phyloP scores from a whole-genome alignment of 2,888 invertebrate species.

The Drosophila barbarae region DNA sequence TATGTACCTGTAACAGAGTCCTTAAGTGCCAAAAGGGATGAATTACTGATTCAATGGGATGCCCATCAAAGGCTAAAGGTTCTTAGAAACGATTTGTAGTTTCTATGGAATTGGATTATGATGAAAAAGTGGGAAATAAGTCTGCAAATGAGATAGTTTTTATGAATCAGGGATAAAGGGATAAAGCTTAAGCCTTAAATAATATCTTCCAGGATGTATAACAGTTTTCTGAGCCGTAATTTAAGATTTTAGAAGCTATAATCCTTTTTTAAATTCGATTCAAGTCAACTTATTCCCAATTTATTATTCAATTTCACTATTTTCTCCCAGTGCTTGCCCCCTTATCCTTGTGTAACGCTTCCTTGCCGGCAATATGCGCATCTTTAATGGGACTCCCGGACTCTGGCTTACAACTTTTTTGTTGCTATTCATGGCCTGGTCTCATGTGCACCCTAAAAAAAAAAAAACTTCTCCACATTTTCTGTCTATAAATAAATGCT shows the following conservation, averaged over 20 bases:
- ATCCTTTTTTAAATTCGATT: neutral
- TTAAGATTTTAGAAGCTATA: neutral
- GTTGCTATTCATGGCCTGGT: constrained; percentile 1
- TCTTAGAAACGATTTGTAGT: constrained; percentile 3
- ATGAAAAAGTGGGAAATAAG: neutral
- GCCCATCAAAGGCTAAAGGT: constrained; percentile 1
- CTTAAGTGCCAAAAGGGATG: constrained; percentile 1
- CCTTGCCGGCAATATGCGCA: constrained; percentile 14
- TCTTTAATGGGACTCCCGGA: constrained; percentile 15
- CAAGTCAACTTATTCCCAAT: neutral
- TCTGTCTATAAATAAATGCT: constrained; percentile 53
- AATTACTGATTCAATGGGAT: neutral
- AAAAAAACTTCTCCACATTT: constrained; percentile 13
- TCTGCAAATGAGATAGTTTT: neutral
- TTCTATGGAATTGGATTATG: neutral
- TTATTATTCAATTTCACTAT: neutral
- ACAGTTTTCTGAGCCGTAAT: neutral
- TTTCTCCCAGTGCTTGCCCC: neutral
- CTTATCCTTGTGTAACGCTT: constrained; percentile 4
- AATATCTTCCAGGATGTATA: neutral
- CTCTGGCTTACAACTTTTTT: constrained; percentile 5
- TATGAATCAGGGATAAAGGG: too few relatives aligned
- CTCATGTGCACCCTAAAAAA: constrained; percentile 3
- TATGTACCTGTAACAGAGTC: neutral
- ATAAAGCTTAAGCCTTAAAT: neutral